These are phyloP conservation scores for Lagenorhynchus albirostris DNA, from an alignment of 2,113 vertebrate genomes.

Conservation along the genomic window DNA sequence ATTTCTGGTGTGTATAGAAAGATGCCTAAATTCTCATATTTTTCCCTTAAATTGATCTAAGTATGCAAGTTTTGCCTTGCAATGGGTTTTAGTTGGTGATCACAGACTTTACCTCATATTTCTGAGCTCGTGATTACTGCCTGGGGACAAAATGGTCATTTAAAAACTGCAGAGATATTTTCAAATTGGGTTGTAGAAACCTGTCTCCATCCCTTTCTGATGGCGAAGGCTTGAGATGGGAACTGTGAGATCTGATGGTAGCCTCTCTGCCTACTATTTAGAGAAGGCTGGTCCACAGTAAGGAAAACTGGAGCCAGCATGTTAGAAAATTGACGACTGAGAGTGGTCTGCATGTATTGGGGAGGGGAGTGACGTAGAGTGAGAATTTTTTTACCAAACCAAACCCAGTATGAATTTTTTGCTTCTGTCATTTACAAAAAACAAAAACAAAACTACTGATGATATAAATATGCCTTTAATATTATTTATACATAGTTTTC, in stretches of 20 bases:
- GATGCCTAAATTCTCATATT: background rate
- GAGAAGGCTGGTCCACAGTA: too few relatives aligned
- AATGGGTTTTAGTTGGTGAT: background rate
- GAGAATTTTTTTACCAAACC: background rate
- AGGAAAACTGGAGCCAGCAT: background rate
- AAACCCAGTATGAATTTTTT: background rate
- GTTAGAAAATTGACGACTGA: background rate
- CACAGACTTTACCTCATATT: background rate
- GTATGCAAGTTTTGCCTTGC: background rate
- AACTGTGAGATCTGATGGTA: background rate
- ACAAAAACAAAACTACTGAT: background rate
- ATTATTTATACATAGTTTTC: background rate
- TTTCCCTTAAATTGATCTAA: background rate
- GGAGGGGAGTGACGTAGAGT: background rate
- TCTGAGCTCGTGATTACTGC: background rate
- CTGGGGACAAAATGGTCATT: background rate
- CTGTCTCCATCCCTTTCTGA: background rate
- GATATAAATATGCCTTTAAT: background rate
- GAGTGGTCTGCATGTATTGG: too few relatives aligned
- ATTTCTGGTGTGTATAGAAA: background rate
- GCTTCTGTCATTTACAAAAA: background rate
- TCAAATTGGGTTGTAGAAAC: background rate
- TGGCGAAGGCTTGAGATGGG: background rate
- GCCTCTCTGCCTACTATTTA: background rate
- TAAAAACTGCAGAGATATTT: background rate